Percentiles rank a stretch among this genome's conserved stretches.
Conservation (phyloP, 2,113 vertebrate genomes). For the Taxidea taxus region DNA sequence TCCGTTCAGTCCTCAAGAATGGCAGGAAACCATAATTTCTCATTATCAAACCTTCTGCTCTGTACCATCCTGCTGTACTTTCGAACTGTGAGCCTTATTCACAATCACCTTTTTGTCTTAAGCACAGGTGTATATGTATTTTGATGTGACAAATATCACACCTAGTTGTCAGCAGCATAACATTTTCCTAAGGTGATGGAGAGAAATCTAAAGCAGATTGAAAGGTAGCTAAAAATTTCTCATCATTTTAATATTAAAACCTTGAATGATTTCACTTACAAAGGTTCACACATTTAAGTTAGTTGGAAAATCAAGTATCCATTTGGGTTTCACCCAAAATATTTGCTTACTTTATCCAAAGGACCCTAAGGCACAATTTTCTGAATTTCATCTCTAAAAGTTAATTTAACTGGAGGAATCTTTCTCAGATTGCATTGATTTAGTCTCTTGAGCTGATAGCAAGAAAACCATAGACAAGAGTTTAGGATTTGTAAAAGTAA, state of each 20-base stretch:
- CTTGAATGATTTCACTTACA: conserved; percentile 27
- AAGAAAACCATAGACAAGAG: not conserved
- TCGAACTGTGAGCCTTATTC: conserved; percentile 79
- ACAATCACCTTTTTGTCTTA: conserved; percentile 81
- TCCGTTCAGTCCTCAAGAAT: conserved; percentile 86
- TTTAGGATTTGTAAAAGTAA: not conserved
- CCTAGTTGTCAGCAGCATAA: conserved; percentile 81
- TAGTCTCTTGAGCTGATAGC: not conserved
- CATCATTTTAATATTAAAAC: conserved; percentile 59
- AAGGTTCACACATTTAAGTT: conserved; percentile 57
- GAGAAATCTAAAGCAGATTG: conserved; percentile 55
- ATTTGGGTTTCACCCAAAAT: conserved; percentile 47
- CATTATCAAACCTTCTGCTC: conserved; percentile 90
- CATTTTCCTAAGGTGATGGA: conserved; percentile 72
- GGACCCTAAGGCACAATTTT: not conserved
- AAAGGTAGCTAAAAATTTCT: conserved; percentile 56
- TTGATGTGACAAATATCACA: conserved; percentile 84
- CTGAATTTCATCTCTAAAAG: conserved; percentile 8
- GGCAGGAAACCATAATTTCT: conserved; percentile 86
- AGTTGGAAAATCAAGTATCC: conserved; percentile 61
- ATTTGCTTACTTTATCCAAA: conserved; percentile 43
- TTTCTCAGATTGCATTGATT: not conserved
- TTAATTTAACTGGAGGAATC: conserved; percentile 13
- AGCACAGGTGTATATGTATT: conserved; percentile 81
- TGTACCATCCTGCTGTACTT: conserved; percentile 82